Base-by-base conservation (phyloP, 2,113 vertebrate genomes). In the Pseudopipra pipra region DNA sequence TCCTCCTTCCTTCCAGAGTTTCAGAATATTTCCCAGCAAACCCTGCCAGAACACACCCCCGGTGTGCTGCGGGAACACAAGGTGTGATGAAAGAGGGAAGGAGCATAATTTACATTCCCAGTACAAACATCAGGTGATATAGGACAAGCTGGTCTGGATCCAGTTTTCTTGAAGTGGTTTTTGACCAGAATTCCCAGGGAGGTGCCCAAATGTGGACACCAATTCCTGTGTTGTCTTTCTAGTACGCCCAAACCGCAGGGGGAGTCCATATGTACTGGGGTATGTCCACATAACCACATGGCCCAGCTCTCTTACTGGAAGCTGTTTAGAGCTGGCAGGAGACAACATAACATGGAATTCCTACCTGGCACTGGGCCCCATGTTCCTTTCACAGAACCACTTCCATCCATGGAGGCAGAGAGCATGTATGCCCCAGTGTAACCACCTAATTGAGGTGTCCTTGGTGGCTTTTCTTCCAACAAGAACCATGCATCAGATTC, bases 1-100 rank as follows among this genome's bases (percentile, higher is more conserved):
- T 49, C 88, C 74, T 90, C 73, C 4, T 3, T 18, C 12, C 56
- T 92, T 95, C 85, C 76, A 87, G 90, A 86, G 83, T 96, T 89
- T 89, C 83, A 75, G 88, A 95, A 52, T 51, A 72, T 83, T 93
- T 93, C 93, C 90, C 80, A 71, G 71, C 56, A 90, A 62, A 13
- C 14, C 4, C 52, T 61, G 91, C 91, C 87, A 87, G 95, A 52
- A 31, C 3, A 3, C 52, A 62, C 83, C 49, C 22, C 25, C 1
- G 3, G 81, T 8, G 70, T 79, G 37, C 73, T 85, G 11, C 1
- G 47, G 46, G 8, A 65, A 30, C 61, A 22, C 15, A 46, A 94
- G 75, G 54, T 23, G 43, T 9, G 52, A 96, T 81, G 83, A 88
- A 93, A 51, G 63, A 75, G 79, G 39, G 16, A 92, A 89, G 74